These are phyloP conservation scores for Microtus pennsylvanicus DNA, from an alignment of 2,113 vertebrate species.

Conservation along the genomic window DNA sequence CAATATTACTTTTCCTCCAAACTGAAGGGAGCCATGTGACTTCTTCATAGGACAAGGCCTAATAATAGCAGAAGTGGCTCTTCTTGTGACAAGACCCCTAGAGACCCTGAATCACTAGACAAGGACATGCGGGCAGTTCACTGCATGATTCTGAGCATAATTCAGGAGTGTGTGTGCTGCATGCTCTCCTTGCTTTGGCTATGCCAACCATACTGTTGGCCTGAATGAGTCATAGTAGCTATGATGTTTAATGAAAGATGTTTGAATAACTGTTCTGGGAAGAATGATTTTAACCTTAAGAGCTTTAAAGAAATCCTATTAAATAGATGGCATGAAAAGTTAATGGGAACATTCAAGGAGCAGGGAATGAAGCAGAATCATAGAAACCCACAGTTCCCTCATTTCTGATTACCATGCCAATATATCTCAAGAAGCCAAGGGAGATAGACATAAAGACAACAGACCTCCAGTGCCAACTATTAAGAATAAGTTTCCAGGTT, in stretches of 20 bases:
- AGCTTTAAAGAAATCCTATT: background rate
- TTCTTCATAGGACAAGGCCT: background rate
- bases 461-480: background rate
- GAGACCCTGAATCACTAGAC: background rate
- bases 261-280: background rate
- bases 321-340: background rate
- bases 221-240: background rate
- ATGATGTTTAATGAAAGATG: background rate
- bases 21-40: background rate
- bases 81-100: background rate
- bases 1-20: background rate
- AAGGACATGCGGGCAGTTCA: background rate
- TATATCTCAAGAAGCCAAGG: background rate
- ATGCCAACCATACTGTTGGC: background rate
- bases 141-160: background rate
- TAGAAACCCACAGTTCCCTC: background rate
- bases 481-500: background rate
- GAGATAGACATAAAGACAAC: background rate
- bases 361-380: background rate
- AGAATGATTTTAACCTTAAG: background rate
- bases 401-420: background rate
- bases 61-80: background rate
- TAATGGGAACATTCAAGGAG: background rate
- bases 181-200: background rate
- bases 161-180: background rate